Evolutionary conservation across 2,888 invertebrate species (phyloP).

Genomic region (Elysia crispata): DNA sequence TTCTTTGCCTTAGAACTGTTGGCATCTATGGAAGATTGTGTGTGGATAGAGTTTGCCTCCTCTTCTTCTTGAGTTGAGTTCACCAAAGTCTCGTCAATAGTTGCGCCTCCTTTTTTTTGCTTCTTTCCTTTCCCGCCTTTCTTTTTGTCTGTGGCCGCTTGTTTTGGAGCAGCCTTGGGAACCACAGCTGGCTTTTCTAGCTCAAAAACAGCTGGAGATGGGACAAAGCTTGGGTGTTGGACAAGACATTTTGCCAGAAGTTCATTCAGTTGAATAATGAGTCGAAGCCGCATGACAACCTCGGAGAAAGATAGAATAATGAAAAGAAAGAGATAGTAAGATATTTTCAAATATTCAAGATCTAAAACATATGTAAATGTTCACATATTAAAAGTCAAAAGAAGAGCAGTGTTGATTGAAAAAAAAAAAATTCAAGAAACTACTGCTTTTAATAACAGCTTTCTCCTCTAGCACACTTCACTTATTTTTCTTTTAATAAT

Average conservation of each 20-base stretch:
- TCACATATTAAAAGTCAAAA: too few relatives aligned
- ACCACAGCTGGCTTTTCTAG: conserved; percentile 57
- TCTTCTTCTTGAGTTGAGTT: background rate
- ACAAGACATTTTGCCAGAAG: conserved; percentile 70
- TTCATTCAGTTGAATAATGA: conserved; percentile 80
- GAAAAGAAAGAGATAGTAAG: too few relatives aligned
- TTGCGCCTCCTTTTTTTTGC: conserved; percentile 12
- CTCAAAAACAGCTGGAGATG: conserved; percentile 75
- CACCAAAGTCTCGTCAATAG: background rate
- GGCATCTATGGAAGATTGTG: conserved; percentile 11
- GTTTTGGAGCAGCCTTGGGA: conserved; percentile 12
- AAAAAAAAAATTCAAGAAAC: too few relatives aligned
- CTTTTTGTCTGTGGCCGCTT: conserved; percentile 54
- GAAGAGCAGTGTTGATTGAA: too few relatives aligned
- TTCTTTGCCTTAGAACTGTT: background rate
- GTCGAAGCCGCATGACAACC: conserved; percentile 79
- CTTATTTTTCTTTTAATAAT: too few relatives aligned
- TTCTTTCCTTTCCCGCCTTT: conserved; percentile 56
- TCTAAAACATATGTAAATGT: too few relatives aligned
- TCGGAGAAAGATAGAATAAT: conserved; percentile 54
- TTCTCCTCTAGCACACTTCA: too few relatives aligned
- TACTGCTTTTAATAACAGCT: too few relatives aligned
- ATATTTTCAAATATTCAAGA: too few relatives aligned
- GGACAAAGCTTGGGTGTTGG: conserved; percentile 72
- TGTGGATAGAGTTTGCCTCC: background rate